phyloP scores from a whole-genome alignment of 2,888 invertebrate species.

The Sarcophaga variegata region DNA sequence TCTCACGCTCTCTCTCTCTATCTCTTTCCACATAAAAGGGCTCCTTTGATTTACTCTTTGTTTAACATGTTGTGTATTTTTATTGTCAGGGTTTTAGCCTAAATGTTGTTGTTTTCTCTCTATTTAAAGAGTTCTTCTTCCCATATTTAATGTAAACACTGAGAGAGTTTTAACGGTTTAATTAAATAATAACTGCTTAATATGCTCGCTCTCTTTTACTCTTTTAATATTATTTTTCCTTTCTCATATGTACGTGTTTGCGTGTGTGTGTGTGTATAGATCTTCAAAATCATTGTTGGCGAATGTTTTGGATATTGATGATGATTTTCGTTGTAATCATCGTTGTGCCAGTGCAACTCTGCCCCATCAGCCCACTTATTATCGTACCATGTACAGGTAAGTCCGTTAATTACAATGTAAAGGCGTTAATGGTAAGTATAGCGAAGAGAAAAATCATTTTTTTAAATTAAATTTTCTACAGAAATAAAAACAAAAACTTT shows the following conservation, averaged over 20 bases:
- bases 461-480: no score
- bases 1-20: background rate
- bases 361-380: slow-evolving; percentile 85
- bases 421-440: background rate
- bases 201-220: slow-evolving; percentile 18
- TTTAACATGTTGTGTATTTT: slow-evolving; percentile 10
- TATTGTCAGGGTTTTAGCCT: background rate
- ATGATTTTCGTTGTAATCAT: slow-evolving; percentile 94
- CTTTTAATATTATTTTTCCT: slow-evolving; percentile 40
- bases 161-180: background rate
- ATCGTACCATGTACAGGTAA: slow-evolving; percentile 87
- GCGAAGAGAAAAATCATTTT: background rate
- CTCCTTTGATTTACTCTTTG: background rate
- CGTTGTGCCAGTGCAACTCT: slow-evolving; percentile 83
- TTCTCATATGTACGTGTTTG: background rate
- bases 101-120: background rate
- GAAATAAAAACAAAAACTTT: no score
- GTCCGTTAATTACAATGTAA: slow-evolving; percentile 33
- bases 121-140: background rate
- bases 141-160: background rate
- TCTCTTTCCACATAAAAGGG: background rate
- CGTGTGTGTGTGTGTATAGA: slow-evolving; percentile 78
- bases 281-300: slow-evolving; percentile 97
- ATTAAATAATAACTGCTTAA: slow-evolving; percentile 1
- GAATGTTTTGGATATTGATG: slow-evolving; percentile 98